Evolutionary conservation across 2,797 vertebrate genomes (phyloP).

Genomic region (Heterohyrax brucei): DNA sequence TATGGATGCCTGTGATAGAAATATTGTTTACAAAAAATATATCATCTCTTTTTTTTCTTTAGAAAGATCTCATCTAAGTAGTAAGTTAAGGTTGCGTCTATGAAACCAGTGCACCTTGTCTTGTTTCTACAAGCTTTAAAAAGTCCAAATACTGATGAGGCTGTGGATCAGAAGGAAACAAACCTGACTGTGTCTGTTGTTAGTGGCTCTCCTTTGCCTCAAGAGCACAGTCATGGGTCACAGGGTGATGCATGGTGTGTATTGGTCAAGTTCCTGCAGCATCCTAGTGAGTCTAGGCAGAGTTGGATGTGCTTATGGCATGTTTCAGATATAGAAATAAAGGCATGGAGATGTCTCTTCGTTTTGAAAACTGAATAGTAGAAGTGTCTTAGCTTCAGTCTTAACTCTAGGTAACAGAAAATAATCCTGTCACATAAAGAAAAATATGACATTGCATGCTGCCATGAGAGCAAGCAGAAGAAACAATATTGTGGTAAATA

Average conservation of each 20-base stretch:
- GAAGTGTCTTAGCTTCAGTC: constrained; percentile 86
- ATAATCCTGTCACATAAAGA: constrained; percentile 88
- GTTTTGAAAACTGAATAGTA: constrained; percentile 87
- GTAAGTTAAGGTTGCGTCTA: constrained; percentile 91
- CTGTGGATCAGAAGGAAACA: constrained; percentile 83
- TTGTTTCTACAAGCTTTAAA: constrained; percentile 89
- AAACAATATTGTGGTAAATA: constrained; percentile 90
- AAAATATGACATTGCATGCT: constrained; percentile 91
- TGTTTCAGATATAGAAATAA: constrained; percentile 86
- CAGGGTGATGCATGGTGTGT: constrained; percentile 77
- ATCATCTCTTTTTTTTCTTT: constrained; percentile 91
- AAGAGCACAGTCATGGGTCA: constrained; percentile 76
- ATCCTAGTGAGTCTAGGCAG: constrained; percentile 88
- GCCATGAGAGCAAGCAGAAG: constrained; percentile 90
- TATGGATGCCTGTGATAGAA: constrained; percentile 92
- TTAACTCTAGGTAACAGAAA: constrained; percentile 89
- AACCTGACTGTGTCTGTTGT: constrained; percentile 70
- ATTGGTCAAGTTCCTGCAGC: constrained; percentile 84
- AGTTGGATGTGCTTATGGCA: constrained; percentile 81
- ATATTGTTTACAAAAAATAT: constrained; percentile 93
- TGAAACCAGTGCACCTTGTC: constrained; percentile 90
- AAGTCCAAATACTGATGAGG: constrained; percentile 86
- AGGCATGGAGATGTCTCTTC: constrained; percentile 88
- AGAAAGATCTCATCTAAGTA: constrained; percentile 92
- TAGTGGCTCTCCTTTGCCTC: constrained; percentile 80